phyloP scores from a whole-genome alignment of 2,797 vertebrate species.

The Moxostoma hubbsi region DNA sequence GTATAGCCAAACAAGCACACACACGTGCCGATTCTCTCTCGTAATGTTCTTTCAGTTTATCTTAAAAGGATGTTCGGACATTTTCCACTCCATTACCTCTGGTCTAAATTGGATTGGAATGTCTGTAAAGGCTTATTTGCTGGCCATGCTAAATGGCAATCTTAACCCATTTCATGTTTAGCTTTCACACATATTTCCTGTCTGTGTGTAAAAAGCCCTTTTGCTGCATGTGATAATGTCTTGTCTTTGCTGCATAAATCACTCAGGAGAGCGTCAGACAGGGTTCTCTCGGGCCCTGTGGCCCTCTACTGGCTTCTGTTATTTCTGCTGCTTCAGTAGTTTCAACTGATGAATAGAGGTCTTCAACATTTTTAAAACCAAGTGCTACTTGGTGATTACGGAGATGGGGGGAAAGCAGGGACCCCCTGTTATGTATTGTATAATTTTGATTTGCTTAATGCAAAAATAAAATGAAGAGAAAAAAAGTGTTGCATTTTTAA shows the following conservation, averaged over 20 bases:
- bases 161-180: slow-evolving; percentile 21
- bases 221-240: slow-evolving; percentile 16
- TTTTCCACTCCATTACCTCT: slow-evolving; percentile 22
- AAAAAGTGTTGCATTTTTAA: too few relatives aligned
- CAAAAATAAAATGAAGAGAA: too few relatives aligned
- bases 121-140: slow-evolving; percentile 10
- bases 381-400: too few relatives aligned
- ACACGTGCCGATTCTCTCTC: background rate
- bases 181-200: slow-evolving; percentile 14
- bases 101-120: slow-evolving; percentile 29
- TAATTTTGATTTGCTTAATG: too few relatives aligned
- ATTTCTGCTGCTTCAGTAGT: background rate
- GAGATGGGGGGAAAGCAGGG: too few relatives aligned
- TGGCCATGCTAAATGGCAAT: slow-evolving; percentile 28
- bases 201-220: slow-evolving; percentile 30
- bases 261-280: background rate
- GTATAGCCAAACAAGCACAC: background rate
- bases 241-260: slow-evolving; percentile 3
- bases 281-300: slow-evolving; percentile 16
- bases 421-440: too few relatives aligned
- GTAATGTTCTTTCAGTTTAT: slow-evolving; percentile 17
- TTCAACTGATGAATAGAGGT: background rate
- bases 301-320: slow-evolving; percentile 43
- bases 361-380: too few relatives aligned
- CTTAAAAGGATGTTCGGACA: slow-evolving; percentile 20